A percentile compares a stretch with the other conserved stretches of the same genome.
Conservation (phyloP, 1,140 invertebrate genomes). For the Nymphalis io region DNA sequence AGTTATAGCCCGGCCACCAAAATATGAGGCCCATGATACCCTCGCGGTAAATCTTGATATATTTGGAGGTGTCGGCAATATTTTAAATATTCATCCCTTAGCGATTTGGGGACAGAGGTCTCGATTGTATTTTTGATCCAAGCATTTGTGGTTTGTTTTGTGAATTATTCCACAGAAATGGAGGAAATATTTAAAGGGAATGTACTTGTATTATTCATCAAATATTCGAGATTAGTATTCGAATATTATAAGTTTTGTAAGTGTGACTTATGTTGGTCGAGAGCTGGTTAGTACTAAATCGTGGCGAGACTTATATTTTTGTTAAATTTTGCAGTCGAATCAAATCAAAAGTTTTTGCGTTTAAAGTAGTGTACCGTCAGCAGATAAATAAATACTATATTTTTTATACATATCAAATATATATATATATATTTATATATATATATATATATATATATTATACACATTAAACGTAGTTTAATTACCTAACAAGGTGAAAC, state of each 20-base stretch:
- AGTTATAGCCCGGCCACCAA: not conserved
- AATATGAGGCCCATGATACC: not conserved
- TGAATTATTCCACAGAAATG: not conserved
- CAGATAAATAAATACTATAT: too few species aligned
- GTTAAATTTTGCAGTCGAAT: too few species aligned
- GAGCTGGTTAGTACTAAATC: not conserved
- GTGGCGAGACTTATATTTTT: not conserved
- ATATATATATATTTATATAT: too few species aligned
- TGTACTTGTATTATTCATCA: conserved; percentile 10
- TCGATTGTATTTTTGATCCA: conserved; percentile 1
- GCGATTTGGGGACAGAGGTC: conserved; percentile 13
- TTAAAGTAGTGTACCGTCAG: too few species aligned
- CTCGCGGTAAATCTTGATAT: conserved; percentile 11
- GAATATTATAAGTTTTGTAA: conserved; percentile 2
- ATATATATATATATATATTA: too few species aligned
- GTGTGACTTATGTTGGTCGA: not conserved
- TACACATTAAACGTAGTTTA: too few species aligned
- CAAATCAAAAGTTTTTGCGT: too few species aligned
- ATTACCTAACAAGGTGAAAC: too few species aligned
- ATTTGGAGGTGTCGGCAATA: conserved; percentile 20
- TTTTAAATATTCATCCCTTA: conserved; percentile 24
- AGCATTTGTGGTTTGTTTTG: conserved; percentile 7
- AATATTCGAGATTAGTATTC: conserved; percentile 7
- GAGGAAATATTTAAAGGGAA: not conserved
- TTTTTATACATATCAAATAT: too few species aligned